These are phyloP conservation scores for Tetrax tetrax DNA, from an alignment of 2,113 vertebrate genomes.

Conservation along the genomic window DNA sequence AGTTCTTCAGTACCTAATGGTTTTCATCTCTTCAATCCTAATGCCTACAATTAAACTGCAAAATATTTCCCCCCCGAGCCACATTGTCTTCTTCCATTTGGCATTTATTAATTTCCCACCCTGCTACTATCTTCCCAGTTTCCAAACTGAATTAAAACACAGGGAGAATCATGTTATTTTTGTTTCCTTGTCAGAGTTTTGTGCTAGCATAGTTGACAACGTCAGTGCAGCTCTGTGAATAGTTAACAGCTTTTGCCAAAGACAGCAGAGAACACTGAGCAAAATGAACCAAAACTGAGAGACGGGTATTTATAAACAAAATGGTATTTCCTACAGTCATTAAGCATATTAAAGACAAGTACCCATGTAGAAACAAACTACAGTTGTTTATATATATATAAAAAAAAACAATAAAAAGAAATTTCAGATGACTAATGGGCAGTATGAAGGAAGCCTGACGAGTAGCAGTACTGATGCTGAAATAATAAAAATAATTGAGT, in stretches of 20 bases:
- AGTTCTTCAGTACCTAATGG: not conserved
- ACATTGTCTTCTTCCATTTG: not conserved
- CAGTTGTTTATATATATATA: not conserved
- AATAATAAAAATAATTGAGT: not conserved
- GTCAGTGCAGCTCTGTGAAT: not conserved
- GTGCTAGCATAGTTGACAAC: not conserved
- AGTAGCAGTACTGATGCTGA: not conserved
- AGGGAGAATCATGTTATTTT: conserved; percentile 5
- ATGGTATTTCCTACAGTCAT: not conserved
- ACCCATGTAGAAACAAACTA: not conserved
- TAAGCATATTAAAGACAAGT: not conserved
- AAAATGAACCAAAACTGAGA: not conserved
- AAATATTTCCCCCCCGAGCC: not conserved
- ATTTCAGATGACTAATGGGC: not conserved
- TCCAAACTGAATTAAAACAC: conserved; percentile 10
- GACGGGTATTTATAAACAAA: not conserved
- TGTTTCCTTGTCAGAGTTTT: conserved; percentile 9
- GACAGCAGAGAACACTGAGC: not conserved
- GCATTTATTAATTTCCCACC: conserved; percentile 20
- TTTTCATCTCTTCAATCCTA: conserved; percentile 26
- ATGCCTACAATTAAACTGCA: conserved; percentile 10
- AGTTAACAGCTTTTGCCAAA: conserved; percentile 6
- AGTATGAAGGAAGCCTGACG: not conserved
- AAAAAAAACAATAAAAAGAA: not conserved
- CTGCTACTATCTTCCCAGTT: not conserved